Percentiles rank a stretch among this genome's conserved stretches.
phyloP scores from a whole-genome alignment of 2,113 vertebrate genomes.

The Jacana jacana region DNA sequence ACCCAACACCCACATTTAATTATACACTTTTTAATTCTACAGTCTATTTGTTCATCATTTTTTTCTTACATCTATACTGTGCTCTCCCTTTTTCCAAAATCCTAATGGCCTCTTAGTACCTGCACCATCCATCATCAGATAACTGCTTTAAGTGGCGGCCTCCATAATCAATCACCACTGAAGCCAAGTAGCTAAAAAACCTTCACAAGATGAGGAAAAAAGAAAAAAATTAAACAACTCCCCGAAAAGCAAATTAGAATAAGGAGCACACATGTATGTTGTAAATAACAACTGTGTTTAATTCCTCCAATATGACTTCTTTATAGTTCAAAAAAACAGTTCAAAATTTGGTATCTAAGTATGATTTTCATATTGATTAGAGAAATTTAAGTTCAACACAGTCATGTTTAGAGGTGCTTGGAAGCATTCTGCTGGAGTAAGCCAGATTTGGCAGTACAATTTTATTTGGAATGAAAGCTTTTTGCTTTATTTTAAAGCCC shows the following conservation, averaged over 20 bases:
- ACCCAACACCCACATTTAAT: not conserved
- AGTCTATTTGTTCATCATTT: not conserved
- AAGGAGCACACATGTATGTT: not conserved
- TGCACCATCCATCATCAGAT: not conserved
- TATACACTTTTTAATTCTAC: not conserved
- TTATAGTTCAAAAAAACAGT: not conserved
- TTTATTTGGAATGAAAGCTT: not conserved
- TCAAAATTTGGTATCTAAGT: not conserved
- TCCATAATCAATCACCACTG: not conserved
- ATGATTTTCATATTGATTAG: not conserved
- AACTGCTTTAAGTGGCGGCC: not conserved
- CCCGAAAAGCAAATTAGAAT: not conserved
- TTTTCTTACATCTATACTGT: not conserved
- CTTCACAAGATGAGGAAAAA: not conserved
- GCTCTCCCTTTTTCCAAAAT: not conserved
- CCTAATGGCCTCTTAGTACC: not conserved
- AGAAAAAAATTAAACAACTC: fast-evolving
- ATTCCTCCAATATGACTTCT: not conserved
- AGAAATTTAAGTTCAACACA: not conserved
- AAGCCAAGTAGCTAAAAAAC: not conserved
- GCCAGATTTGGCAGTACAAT: not conserved
- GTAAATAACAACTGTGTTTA: not conserved
- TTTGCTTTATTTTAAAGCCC: not conserved
- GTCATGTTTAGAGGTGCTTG: not conserved
- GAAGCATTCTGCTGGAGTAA: not conserved